phyloP scores from a whole-genome alignment of 2,113 vertebrate species.

The Thymallus thymallus region DNA sequence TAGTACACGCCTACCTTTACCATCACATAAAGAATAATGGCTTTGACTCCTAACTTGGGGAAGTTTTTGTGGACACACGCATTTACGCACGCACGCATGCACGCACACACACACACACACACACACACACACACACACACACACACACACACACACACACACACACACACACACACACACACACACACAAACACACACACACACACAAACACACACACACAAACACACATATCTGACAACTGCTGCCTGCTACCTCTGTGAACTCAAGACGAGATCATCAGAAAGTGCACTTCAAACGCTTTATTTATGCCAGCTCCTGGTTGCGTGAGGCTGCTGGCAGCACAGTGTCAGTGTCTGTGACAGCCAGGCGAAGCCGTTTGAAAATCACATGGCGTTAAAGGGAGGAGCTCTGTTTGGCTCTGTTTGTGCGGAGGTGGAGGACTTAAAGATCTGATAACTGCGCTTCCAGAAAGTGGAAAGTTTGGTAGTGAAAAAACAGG shows the following conservation, averaged over 20 bases:
- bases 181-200: not conserved
- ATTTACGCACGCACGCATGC: not conserved
- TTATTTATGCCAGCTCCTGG: not conserved
- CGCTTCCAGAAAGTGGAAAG: not conserved
- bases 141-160: no score
- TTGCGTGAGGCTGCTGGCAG: not conserved
- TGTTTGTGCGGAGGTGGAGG: not conserved
- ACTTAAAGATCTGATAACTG: not conserved
- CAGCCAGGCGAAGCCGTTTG: constrained; percentile 1
- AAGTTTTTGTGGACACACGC: not conserved
- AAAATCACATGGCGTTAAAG: not conserved
- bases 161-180: not conserved
- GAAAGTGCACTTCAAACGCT: not conserved
- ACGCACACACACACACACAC: not conserved
- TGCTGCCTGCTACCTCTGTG: not conserved
- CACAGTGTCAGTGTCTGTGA: not conserved
- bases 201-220: constrained; percentile 3
- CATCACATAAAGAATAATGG: no score
- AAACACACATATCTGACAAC: not conserved
- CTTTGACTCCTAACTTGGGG: no score
- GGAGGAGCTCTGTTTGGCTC: not conserved
- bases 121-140: no score
- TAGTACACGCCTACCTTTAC: no score
- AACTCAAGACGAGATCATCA: not conserved
- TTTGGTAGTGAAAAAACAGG: not conserved